Percentiles rank a stretch among this genome's conserved stretches.
Evolutionary conservation across 2,113 vertebrate genomes (phyloP).

Genomic region (Serilophus lunatus): DNA sequence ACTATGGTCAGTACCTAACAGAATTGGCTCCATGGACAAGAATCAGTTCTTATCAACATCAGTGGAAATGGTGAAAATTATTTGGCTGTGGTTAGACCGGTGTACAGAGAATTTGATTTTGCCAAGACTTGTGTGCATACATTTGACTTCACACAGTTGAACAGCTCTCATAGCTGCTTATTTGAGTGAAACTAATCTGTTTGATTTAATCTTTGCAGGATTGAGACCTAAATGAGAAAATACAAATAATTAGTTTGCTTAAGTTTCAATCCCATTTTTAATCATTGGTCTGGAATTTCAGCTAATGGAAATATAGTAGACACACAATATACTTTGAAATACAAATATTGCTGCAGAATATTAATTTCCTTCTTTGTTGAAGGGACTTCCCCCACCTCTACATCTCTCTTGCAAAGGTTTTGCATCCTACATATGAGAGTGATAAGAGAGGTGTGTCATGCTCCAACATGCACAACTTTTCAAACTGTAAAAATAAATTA

Average conservation of each 20-base stretch:
- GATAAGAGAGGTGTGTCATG: slow-evolving; percentile 2
- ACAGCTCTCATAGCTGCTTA: neutral
- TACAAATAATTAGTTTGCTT: neutral
- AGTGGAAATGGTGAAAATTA: neutral
- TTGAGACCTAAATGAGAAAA: neutral
- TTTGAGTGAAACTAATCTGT: neutral
- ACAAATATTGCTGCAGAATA: neutral
- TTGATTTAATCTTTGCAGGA: neutral
- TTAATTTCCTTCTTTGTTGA: neutral
- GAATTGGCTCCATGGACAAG: neutral
- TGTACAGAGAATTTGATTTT: neutral
- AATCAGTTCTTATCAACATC: neutral
- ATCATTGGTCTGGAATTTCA: neutral
- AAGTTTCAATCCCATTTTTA: slow-evolving; percentile 11
- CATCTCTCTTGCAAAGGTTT: neutral
- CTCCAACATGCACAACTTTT: slow-evolving; percentile 2
- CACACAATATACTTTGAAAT: neutral
- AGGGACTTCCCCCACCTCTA: slow-evolving; percentile 25
- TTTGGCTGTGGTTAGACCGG: neutral
- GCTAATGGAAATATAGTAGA: neutral
- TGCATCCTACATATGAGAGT: neutral
- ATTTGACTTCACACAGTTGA: neutral
- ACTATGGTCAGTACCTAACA: neutral
- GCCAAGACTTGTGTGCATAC: neutral
- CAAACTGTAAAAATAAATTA: slow-evolving; percentile 8